These are phyloP conservation scores for Campoletis raptor DNA, from an alignment of 2,888 invertebrate species.

Conservation along the genomic window DNA sequence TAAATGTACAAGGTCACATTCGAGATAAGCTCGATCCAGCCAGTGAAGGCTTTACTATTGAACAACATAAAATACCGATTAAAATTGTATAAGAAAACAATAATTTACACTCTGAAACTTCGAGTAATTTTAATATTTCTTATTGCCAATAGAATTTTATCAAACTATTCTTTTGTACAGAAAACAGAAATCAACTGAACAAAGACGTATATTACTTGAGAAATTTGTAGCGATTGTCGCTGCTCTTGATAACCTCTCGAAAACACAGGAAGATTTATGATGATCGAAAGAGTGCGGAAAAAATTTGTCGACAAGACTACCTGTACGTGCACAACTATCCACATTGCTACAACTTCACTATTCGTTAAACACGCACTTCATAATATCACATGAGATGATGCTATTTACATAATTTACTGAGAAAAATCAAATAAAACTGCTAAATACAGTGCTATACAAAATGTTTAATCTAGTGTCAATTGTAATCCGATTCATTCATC, in stretches of 20 bases:
- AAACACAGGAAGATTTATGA: slow-evolving; percentile 55
- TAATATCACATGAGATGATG: background rate
- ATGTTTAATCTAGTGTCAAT: background rate
- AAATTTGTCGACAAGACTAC: slow-evolving; percentile 14
- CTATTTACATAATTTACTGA: background rate
- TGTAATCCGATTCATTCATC: background rate
- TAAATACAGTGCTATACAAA: background rate
- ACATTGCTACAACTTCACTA: background rate
- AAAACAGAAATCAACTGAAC: slow-evolving; percentile 12
- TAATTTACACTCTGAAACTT: background rate
- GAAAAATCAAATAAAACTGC: background rate
- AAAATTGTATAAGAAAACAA: background rate
- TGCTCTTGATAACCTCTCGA: slow-evolving; percentile 47
- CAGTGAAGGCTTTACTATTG: slow-evolving; percentile 8
- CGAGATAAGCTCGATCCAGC: slow-evolving; percentile 43
- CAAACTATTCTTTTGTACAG: background rate
- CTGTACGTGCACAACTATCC: background rate
- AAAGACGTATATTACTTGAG: slow-evolving; percentile 9
- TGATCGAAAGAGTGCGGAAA: slow-evolving; percentile 8
- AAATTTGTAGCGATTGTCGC: slow-evolving; percentile 27
- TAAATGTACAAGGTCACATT: slow-evolving; percentile 44
- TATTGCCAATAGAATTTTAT: background rate
- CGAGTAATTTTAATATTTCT: background rate
- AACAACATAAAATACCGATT: background rate
- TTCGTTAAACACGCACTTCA: background rate